Evolutionary conservation across 2,797 vertebrate genomes (phyloP).

Genomic region (Galaxias olidus): DNA sequence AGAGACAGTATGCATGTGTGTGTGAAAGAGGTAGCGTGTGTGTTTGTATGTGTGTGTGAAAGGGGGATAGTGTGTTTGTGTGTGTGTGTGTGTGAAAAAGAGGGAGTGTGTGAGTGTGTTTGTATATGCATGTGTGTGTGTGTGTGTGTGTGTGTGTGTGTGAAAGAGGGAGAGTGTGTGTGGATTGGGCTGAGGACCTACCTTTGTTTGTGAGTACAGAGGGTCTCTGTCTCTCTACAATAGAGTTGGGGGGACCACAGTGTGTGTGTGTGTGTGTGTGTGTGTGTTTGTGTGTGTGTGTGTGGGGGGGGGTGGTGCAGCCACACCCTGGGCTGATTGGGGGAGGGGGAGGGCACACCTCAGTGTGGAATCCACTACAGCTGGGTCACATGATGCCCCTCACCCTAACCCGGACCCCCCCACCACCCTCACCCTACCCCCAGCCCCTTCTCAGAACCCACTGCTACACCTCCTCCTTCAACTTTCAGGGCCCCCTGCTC

Average conservation of each 20-base stretch:
- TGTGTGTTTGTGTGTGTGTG: slow-evolving; percentile 19
- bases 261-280: slow-evolving; percentile 10
- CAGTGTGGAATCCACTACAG: slow-evolving; percentile 70
- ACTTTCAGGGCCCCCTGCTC: neutral
- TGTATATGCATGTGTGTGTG: neutral
- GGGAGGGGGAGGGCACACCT: slow-evolving; percentile 67
- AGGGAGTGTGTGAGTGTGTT: slow-evolving; percentile 4
- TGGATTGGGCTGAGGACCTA: slow-evolving; percentile 3
- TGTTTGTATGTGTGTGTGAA: slow-evolving; percentile 11
- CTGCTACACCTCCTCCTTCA: slow-evolving; percentile 30
- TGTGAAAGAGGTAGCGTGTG: slow-evolving; percentile 10
- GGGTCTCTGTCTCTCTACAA: slow-evolving; percentile 7
- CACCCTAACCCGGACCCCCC: slow-evolving; percentile 20
- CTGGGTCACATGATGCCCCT: slow-evolving; percentile 61
- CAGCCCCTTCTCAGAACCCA: slow-evolving; percentile 32
- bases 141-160: slow-evolving; percentile 11
- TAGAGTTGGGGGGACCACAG: neutral
- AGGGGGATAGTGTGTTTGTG: slow-evolving; percentile 21
- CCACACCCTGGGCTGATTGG: slow-evolving; percentile 77
- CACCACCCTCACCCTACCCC: slow-evolving; percentile 30
- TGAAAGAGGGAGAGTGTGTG: neutral
- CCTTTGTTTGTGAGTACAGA: slow-evolving; percentile 7
- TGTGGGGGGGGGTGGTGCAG: slow-evolving; percentile 36
- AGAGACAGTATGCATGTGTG: slow-evolving; percentile 24
- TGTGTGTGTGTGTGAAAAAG: slow-evolving; percentile 25